These are phyloP conservation scores for Aspidiotus rigidus DNA, from an alignment of 2,888 invertebrate species.

Conservation along the genomic window DNA sequence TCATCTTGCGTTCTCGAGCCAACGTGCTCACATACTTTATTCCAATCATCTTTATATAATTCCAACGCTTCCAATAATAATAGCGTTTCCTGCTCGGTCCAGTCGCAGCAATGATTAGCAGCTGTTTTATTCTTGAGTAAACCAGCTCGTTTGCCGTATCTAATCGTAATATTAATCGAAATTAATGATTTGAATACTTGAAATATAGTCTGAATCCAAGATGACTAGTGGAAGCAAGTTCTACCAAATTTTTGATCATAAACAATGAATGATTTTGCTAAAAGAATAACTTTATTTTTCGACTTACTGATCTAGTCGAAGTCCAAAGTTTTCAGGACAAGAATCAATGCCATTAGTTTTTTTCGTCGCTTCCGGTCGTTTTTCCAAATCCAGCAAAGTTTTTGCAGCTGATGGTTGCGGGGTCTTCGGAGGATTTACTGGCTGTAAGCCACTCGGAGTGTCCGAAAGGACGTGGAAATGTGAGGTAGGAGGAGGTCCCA, in stretches of 20 bases:
- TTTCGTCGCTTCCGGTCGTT: slow-evolving; percentile 44
- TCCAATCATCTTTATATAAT: slow-evolving; percentile 99
- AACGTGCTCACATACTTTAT: slow-evolving; percentile 97
- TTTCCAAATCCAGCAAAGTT: slow-evolving; percentile 63
- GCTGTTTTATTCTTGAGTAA: slow-evolving; percentile 65
- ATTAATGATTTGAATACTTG: slow-evolving; percentile 34
- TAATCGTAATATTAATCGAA: slow-evolving; percentile 36
- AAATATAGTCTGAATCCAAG: slow-evolving; percentile 8
- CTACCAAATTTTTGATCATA: not conserved
- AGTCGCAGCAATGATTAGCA: slow-evolving; percentile 75
- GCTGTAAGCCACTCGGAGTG: slow-evolving; percentile 94
- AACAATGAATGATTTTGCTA: not conserved
- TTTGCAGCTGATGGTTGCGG: slow-evolving; percentile 72
- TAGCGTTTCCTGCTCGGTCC: slow-evolving; percentile 98
- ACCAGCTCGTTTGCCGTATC: slow-evolving; percentile 63
- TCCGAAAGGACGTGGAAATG: slow-evolving; percentile 98
- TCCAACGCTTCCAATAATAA: slow-evolving; percentile 90
- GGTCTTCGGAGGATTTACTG: slow-evolving; percentile 72
- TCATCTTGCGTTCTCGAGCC: slow-evolving; percentile 98
- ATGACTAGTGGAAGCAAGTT: not conserved
- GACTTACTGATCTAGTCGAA: slow-evolving; percentile 77
- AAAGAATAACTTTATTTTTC: not conserved
- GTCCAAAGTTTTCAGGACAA: slow-evolving; percentile 60
- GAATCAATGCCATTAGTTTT: slow-evolving; percentile 43
- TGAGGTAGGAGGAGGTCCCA: slow-evolving; percentile 98